These are phyloP conservation scores for Gymnosoma rotundatum DNA, from an alignment of 2,888 invertebrate genomes.

Conservation along the genomic window DNA sequence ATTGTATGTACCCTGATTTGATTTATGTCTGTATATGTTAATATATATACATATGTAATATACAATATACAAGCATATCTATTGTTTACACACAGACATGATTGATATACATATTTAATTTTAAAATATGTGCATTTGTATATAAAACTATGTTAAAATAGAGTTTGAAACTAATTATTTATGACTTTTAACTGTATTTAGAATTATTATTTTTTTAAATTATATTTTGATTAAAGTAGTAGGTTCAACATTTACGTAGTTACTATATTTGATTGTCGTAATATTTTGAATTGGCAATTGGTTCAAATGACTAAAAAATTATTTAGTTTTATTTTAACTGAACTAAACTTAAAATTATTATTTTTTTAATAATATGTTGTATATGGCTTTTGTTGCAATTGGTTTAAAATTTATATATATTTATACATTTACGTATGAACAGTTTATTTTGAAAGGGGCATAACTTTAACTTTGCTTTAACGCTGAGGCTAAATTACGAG, in stretches of 20 bases:
- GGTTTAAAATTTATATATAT: slow-evolving; percentile 1
- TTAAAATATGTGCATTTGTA: no score
- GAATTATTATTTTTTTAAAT: slow-evolving; percentile 8
- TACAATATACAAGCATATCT: no score
- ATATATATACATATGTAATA: no score
- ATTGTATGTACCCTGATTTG: slow-evolving; percentile 65
- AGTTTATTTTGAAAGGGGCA: no score
- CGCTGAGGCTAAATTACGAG: no score
- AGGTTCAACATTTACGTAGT: not conserved
- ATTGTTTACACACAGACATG: no score
- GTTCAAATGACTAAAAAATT: slow-evolving; percentile 66
- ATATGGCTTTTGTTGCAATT: slow-evolving; percentile 63
- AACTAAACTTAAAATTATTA: slow-evolving; percentile 57
- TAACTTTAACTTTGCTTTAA: no score
- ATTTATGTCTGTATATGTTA: slow-evolving; percentile 10
- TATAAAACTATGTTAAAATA: not conserved
- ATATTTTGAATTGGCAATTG: slow-evolving; percentile 64
- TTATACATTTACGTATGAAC: slow-evolving; percentile 5
- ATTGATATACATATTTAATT: no score
- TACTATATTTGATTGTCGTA: not conserved
- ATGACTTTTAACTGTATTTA: slow-evolving; percentile 33
- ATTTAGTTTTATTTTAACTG: slow-evolving; percentile 38
- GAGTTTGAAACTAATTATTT: slow-evolving; percentile 38
- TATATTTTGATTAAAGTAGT: slow-evolving; percentile 41
- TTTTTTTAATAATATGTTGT: slow-evolving; percentile 22